phyloP scores from a whole-genome alignment of 2,113 vertebrate species.

The Neotoma lepida region DNA sequence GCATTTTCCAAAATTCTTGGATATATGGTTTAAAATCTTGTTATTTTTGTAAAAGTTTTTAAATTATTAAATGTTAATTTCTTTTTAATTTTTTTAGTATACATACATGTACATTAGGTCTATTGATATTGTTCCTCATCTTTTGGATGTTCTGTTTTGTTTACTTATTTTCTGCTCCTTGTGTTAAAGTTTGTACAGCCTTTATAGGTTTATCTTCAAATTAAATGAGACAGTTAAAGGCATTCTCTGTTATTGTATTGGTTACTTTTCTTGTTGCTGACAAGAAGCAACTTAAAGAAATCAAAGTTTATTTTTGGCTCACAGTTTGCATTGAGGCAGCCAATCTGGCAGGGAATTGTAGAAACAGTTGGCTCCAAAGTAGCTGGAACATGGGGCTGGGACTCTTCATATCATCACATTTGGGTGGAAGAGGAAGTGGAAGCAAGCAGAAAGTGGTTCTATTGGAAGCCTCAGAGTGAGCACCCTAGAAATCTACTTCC shows the following conservation, averaged over 20 bases:
- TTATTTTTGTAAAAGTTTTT: neutral
- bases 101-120: neutral
- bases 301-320: neutral
- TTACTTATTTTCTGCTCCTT: neutral
- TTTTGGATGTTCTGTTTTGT: neutral
- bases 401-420: neutral
- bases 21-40: neutral
- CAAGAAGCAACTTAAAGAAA: neutral
- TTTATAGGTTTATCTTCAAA: slow-evolving; percentile 14
- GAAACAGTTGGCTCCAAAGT: neutral
- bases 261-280: neutral
- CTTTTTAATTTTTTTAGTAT: neutral
- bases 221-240: neutral
- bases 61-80: neutral
- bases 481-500: neutral
- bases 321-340: neutral
- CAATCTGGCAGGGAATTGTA: neutral
- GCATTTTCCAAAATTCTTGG: neutral
- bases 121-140: neutral
- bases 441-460: neutral
- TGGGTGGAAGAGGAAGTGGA: neutral
- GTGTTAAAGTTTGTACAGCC: neutral
- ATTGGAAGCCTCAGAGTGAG: neutral
- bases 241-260: neutral
- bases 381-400: neutral